Base-by-base conservation (phyloP, 2,888 invertebrate genomes). In the Chymomyza fuscimana region DNA sequence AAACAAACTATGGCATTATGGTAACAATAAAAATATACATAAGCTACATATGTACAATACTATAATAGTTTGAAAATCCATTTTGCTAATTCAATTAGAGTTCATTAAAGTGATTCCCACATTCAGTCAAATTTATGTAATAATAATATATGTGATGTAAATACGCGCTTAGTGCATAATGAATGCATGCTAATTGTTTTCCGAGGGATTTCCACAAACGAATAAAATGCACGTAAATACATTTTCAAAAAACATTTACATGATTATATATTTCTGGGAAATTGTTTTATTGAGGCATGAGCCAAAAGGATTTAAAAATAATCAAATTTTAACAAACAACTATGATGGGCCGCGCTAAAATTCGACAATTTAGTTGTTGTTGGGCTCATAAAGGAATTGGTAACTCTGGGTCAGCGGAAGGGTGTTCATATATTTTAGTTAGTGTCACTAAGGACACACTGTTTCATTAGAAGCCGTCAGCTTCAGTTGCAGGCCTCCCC, bases 71-170 rank as follows among this genome's bases (percentile, higher is more conserved):
- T 61, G 59, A 59, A 71, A 74, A 73, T 72, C 72, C 73, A 62
- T 67, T 62, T 67, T 74, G 66, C 72, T 79, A 72, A 84, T 88
- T 87, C 64, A 86, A 84, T 88, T 81, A 79, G 69, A 71, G 86
- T 79, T 88, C 69, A 83, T 83, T 83, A 82, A 87, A 87, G 72
- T 85, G 85, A 84, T 87, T 77, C 79, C 79, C 80, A 87, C 72
- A 85, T 79, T 88, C 77, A 88, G 79, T 88, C 74, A 66, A 63
- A 72, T 70, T 72, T 79, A 70, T 71, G 79, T 36, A 19, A n/a
- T 52, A 64, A 40, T 54, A 64, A 40, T 64, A 19, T 54, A 5
- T 19, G 9, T 15, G 52, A 60, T 66, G 59, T 51, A 66, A 32
- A 66, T 60, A 56, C 32, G 32, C 32, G 32, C 32, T 32, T 22